Evolutionary conservation across 2,888 invertebrate species (phyloP).

Genomic region (Epinotia demarniana): DNA sequence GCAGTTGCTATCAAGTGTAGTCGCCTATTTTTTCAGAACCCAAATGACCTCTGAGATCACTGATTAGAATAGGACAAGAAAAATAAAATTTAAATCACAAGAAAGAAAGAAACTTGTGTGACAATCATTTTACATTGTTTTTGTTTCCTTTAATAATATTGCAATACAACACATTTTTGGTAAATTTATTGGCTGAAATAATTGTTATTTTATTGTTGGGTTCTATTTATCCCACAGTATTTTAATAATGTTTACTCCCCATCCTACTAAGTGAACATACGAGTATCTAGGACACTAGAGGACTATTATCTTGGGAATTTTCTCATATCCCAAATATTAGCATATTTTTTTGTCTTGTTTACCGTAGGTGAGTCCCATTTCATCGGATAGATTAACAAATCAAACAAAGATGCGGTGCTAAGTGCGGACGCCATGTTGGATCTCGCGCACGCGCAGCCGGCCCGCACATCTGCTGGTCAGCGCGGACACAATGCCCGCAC

Average conservation of each 20-base stretch:
- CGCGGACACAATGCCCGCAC: constrained; percentile 76
- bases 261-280: background rate
- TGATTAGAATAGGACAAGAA: background rate
- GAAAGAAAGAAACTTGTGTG: background rate
- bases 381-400: constrained; percentile 41
- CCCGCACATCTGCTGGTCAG: constrained; percentile 84
- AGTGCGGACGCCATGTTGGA: constrained; percentile 68
- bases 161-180: too few species aligned
- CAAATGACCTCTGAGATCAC: background rate
- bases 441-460: constrained; percentile 79
- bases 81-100: background rate
- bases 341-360: background rate
- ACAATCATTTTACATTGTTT: background rate
- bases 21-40: background rate
- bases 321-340: background rate
- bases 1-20: background rate
- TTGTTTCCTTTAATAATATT: background rate
- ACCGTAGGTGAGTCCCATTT: constrained; percentile 14
- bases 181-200: too few species aligned
- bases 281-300: background rate
- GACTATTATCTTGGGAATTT: background rate
- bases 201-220: background rate
- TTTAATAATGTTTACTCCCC: background rate
- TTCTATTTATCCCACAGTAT: background rate
- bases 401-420: constrained; percentile 42